Evolutionary conservation across 1,140 invertebrate genomes (phyloP).

Genomic region (Epicauta chinensis): DNA sequence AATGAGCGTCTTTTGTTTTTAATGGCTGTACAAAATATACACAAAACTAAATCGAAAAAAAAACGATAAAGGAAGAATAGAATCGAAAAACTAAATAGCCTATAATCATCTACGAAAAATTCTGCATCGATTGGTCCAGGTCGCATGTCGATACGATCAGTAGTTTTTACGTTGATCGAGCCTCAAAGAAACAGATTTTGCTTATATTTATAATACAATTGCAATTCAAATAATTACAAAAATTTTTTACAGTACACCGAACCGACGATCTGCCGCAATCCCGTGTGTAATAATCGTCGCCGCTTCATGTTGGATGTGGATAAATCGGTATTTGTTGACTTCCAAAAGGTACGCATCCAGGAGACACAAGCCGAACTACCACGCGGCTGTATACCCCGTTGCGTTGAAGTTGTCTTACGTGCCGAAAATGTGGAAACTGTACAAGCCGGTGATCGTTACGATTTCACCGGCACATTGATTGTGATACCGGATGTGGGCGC

Average conservation of each 20-base stretch:
- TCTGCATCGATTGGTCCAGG: too few relatives aligned
- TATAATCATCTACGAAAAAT: too few relatives aligned
- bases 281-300: conserved; percentile 86
- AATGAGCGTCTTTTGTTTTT: too few relatives aligned
- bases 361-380: conserved; percentile 97
- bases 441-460: conserved; percentile 82
- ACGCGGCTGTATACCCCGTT: conserved; percentile 92
- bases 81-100: too few relatives aligned
- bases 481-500: conserved; percentile 94
- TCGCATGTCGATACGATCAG: too few relatives aligned
- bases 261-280: conserved; percentile 93
- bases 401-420: conserved; percentile 92
- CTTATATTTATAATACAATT: too few relatives aligned
- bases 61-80: too few relatives aligned
- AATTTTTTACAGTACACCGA: conserved; percentile 76
- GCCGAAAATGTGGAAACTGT: conserved; percentile 95
- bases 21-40: too few relatives aligned
- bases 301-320: conserved; percentile 89
- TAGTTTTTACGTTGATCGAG: too few relatives aligned
- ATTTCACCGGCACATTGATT: conserved; percentile 96
- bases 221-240: neutral
- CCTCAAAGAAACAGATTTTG: too few relatives aligned
- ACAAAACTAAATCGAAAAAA: too few relatives aligned
- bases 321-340: conserved; percentile 95
- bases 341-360: conserved; percentile 98